Evolutionary conservation across 2,797 vertebrate species (phyloP), one percentile per base, ranked within the genome.

Genomic region (Holocentrus rufus): DNA sequence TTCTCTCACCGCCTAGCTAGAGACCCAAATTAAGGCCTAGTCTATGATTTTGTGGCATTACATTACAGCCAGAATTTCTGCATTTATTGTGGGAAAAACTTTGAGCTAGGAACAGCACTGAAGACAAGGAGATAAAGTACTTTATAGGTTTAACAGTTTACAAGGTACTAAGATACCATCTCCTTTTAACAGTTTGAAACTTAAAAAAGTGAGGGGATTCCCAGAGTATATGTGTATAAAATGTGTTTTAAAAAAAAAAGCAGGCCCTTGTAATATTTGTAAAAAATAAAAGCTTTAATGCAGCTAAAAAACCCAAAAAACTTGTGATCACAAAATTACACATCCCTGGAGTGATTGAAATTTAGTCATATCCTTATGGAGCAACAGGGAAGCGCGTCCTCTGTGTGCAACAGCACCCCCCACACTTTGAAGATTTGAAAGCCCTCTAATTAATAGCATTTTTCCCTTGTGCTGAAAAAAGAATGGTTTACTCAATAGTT

Each of bases 361-460:
- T 93, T 87, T 90, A 92, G 90, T 93, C 91, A 92, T 91, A 91
- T 91, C 92, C 92, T 91, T 67, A 83, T 64, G 17, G 81, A 91
- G 86, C 92, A 90, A 91, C 89, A 0, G 91, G 92, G 92, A 90
- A 91, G 87, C 87, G 49, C 66, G 72, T 88, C 70, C 62, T 84
- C 74, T 22, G 76, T 47, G 53, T 54, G 14, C 82, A 85, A 84
- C 74, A 79, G 85, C 85, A 83, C 80, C 86, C 76, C 80, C 74
- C 70, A 69, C 58, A 68, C 93, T 93, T 94, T 94, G 93, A 94
- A 93, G 91, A 91, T 87, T 92, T 90, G 88, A 93, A 90, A 92
- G 90, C 83, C 85, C 85, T 93, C 86, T 94, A 93, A 93, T 93
- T 93, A 92, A 93, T 94, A 90, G 91, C 87, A 84, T 91, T 91